These are phyloP conservation scores for Eupithecia dodoneata DNA, from an alignment of 2,888 invertebrate genomes.

Conservation along the genomic window DNA sequence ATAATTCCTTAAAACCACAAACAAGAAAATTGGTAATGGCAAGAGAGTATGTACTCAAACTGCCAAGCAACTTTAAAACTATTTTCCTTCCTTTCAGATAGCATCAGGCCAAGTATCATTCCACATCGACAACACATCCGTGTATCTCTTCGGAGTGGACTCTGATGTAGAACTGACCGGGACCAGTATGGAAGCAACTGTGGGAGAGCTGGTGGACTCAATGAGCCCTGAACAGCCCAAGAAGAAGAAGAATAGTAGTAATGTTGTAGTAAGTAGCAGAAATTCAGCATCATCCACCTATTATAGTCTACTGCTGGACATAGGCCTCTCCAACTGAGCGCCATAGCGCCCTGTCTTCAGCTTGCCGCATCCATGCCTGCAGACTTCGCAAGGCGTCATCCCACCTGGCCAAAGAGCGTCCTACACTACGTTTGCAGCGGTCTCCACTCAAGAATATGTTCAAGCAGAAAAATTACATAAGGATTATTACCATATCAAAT, in stretches of 20 bases:
- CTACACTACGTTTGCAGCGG: too few relatives aligned
- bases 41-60: background rate
- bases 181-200: conserved; percentile 77
- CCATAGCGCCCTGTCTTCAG: too few relatives aligned
- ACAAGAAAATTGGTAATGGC: background rate
- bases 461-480: background rate
- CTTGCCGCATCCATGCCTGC: too few relatives aligned
- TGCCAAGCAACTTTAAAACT: background rate
- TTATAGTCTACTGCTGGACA: too few relatives aligned
- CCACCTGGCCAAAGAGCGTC: too few relatives aligned
- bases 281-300: too few relatives aligned
- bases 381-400: too few relatives aligned
- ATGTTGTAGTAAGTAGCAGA: conserved; percentile 60
- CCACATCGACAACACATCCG: conserved; percentile 85
- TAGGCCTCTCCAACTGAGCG: too few relatives aligned
- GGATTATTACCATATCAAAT: background rate
- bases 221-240: conserved; percentile 74
- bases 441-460: too few relatives aligned
- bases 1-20: background rate
- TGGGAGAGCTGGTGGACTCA: conserved; percentile 80
- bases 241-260: conserved; percentile 72
- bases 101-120: conserved; percentile 90
- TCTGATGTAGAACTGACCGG: conserved; percentile 83
- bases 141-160: conserved; percentile 87
- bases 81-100: conserved; percentile 66